Base-by-base conservation (phyloP, 2,113 vertebrate species). In the Chamaetylas fuelleborni region DNA sequence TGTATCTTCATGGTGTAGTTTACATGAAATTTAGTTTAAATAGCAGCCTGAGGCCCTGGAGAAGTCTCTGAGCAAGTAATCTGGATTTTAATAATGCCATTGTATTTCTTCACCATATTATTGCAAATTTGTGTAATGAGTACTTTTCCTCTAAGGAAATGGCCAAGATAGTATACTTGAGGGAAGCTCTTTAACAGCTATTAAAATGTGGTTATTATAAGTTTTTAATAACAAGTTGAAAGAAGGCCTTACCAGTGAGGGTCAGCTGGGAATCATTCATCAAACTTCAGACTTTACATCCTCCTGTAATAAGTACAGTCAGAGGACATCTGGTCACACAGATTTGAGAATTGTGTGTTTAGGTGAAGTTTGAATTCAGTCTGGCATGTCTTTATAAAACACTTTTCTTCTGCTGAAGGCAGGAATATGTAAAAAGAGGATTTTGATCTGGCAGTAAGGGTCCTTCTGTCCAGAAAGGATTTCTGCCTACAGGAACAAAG, bases 121-220 rank as follows among this genome's bases (percentile, higher is more conserved):
- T 92, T 97, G 64, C 77, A 96, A 92, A 97, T 96, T 92, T 97
- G 45, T 95, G 86, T 98, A 98, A 98, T 97, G 94, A 98, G 91
- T 82, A 93, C 50, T 80, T 95, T 97, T 83, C 86, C 96, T 97
- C 84, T 76, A 69, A 97, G 93, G 96, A 95, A 90, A 96, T 61
- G 79, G 81, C 81, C 96, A 96, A 96, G 87, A 91, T 38, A 81
- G 58, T 91, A 81, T 85, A 93, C 70, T 92, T 93, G 96, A 93
- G 94, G 43, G 80, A 86, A 81, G 61, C 20, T 95, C 78, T 96
- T 94, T 88, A 96, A 96, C 47, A 2, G 25, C 71, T 96, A 67
- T 96, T 92, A 88, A 96, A 97, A 95, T 94, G 83, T 77, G 87
- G 29, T 96, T 97, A 92, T 76, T 83, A 22, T 72, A 92, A 85